Percentiles rank a stretch among this genome's conserved stretches.
Evolutionary conservation across 2,113 vertebrate genomes (phyloP).

Genomic region (Piaya cayana): DNA sequence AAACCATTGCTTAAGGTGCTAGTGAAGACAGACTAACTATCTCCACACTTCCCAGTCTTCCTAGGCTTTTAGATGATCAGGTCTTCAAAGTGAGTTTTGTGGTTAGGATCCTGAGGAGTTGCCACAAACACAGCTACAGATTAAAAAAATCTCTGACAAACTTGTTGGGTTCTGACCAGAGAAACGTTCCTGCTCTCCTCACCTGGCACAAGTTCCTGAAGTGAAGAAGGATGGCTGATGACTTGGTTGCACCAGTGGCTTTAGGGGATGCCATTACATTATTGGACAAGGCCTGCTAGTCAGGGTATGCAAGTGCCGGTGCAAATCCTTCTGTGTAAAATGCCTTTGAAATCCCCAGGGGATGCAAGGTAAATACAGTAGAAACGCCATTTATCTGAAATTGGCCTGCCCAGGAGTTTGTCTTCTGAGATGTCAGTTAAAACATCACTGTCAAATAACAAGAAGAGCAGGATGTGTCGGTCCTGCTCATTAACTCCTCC

Average conservation of each 20-base stretch:
- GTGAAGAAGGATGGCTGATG: background rate
- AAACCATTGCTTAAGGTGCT: background rate
- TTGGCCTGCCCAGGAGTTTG: background rate
- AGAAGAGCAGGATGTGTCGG: background rate
- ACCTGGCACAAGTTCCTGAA: background rate
- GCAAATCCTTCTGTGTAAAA: background rate
- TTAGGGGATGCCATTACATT: background rate
- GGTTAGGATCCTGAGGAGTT: background rate
- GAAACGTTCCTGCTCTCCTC: background rate
- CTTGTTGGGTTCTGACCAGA: background rate
- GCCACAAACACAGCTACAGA: background rate
- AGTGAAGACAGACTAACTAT: background rate
- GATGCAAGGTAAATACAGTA: background rate
- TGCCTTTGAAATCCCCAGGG: background rate
- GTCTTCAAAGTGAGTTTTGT: background rate
- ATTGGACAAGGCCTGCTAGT: background rate
- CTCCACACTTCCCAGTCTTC: background rate
- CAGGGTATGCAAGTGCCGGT: background rate
- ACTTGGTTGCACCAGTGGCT: background rate
- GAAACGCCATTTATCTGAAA: background rate
- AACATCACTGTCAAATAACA: background rate
- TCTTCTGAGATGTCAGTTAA: background rate
- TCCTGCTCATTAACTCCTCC: background rate
- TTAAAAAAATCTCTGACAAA: background rate
- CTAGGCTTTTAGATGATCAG: background rate